Percentiles rank a stretch among this genome's conserved stretches.
Evolutionary conservation across 2,888 invertebrate genomes (phyloP).

Genomic region (Girardia tigrina): DNA sequence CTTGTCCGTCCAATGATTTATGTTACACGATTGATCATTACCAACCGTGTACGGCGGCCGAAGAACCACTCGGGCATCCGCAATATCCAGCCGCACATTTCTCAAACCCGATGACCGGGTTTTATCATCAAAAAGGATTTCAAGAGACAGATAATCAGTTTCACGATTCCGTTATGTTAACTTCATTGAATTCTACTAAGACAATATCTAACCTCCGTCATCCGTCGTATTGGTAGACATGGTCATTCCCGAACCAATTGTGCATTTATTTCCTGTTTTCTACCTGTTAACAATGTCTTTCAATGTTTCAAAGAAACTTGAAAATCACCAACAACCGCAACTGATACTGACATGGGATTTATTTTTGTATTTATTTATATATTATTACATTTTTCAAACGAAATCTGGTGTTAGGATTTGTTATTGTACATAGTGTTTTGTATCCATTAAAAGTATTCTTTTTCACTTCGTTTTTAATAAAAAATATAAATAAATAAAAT

Average conservation of each 20-base stretch:
- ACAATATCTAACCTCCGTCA: background rate
- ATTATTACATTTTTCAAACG: too few relatives aligned
- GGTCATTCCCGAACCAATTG: slow-evolving; percentile 10
- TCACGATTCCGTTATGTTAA: background rate
- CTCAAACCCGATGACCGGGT: background rate
- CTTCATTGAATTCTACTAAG: background rate
- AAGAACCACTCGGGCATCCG: background rate
- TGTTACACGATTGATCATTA: background rate
- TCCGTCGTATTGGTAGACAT: background rate
- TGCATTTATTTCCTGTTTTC: slow-evolving; percentile 9
- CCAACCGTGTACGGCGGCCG: background rate
- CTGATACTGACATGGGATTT: too few relatives aligned
- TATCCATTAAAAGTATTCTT: too few relatives aligned
- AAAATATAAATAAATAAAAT: too few relatives aligned
- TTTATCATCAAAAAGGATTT: background rate
- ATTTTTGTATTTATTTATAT: too few relatives aligned
- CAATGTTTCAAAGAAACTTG: slow-evolving; percentile 1
- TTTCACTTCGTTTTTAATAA: too few relatives aligned
- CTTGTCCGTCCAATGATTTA: slow-evolving; percentile 13
- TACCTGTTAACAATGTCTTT: background rate
- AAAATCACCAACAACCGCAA: too few relatives aligned
- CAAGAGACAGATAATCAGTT: background rate
- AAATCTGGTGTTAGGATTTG: too few relatives aligned
- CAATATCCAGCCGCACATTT: background rate
- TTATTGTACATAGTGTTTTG: too few relatives aligned